Evolutionary conservation across 2,888 invertebrate species (phyloP).

Genomic region (Ichneumoninae sp.): DNA sequence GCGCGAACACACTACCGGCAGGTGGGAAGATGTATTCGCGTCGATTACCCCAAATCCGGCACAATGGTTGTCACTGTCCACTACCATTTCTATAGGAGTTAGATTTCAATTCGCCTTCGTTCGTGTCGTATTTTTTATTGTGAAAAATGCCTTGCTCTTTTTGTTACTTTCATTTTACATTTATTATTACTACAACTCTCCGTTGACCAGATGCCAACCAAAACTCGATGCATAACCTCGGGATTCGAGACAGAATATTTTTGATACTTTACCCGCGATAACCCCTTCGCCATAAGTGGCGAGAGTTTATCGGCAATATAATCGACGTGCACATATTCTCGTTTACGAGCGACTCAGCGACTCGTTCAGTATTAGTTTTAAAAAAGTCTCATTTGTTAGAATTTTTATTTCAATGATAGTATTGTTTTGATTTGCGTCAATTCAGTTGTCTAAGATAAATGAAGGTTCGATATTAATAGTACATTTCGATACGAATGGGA

Average conservation of each 20-base stretch:
- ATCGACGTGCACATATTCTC: conserved; percentile 45
- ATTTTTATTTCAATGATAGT: not conserved
- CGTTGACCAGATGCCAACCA: conserved; percentile 24
- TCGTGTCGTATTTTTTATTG: not conserved
- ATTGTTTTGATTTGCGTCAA: not conserved
- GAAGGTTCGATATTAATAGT: not conserved
- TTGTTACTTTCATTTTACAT: not conserved
- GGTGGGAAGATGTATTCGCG: conserved; percentile 9
- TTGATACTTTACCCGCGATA: conserved; percentile 37
- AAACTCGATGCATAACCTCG: conserved; percentile 24
- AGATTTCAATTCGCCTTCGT: not conserved
- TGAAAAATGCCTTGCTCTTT: not conserved
- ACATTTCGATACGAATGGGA: no score
- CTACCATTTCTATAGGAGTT: not conserved
- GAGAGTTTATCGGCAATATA: conserved; percentile 49
- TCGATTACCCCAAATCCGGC: conserved; percentile 5
- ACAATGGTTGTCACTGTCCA: conserved; percentile 1
- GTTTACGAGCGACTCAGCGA: conserved; percentile 6
- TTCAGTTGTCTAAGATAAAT: not conserved
- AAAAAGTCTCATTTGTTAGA: not conserved
- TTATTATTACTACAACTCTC: not conserved
- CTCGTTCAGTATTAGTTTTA: not conserved
- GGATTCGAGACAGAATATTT: not conserved
- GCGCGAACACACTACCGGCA: not conserved
- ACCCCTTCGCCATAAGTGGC: conserved; percentile 33